Conservation (phyloP, 2,888 invertebrate species). For the Dioctria rufipes region DNA sequence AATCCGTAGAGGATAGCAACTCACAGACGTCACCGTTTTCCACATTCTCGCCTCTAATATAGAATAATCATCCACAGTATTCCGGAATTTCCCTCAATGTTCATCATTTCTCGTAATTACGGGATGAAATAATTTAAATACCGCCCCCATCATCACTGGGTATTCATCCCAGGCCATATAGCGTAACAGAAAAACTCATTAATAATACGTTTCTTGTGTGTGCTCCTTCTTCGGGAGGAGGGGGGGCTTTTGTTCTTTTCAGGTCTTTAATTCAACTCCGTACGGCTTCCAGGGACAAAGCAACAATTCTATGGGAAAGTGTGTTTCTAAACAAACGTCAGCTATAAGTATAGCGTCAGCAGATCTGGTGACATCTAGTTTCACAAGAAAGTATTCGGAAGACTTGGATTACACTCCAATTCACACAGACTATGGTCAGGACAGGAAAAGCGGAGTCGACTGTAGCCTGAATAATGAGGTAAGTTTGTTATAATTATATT, state of each 20-base stretch:
- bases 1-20: slow-evolving; percentile 26
- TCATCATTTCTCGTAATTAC: slow-evolving; percentile 45
- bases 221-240: slow-evolving; percentile 11
- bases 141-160: slow-evolving; percentile 5
- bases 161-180: neutral
- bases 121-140: slow-evolving; percentile 42
- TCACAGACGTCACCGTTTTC: neutral
- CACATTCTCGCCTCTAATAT: slow-evolving; percentile 26
- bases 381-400: slow-evolving; percentile 47
- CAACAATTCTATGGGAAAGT: slow-evolving; percentile 69
- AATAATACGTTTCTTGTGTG: slow-evolving; percentile 49
- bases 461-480: slow-evolving; percentile 61
- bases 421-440: slow-evolving; percentile 25
- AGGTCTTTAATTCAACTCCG: slow-evolving; percentile 43
- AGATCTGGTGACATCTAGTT: slow-evolving; percentile 50
- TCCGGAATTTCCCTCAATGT: slow-evolving; percentile 21
- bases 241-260: slow-evolving; percentile 39
- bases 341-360: slow-evolving; percentile 68
- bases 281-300: slow-evolving; percentile 35
- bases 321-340: slow-evolving; percentile 70
- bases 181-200: slow-evolving; percentile 41
- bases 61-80: slow-evolving; percentile 19
- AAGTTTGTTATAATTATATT: slow-evolving; percentile 59
- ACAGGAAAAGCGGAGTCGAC: slow-evolving; percentile 54
- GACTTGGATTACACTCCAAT: slow-evolving; percentile 48